phyloP scores from a whole-genome alignment of 2,888 invertebrate species.

The Lucinisca nassula region DNA sequence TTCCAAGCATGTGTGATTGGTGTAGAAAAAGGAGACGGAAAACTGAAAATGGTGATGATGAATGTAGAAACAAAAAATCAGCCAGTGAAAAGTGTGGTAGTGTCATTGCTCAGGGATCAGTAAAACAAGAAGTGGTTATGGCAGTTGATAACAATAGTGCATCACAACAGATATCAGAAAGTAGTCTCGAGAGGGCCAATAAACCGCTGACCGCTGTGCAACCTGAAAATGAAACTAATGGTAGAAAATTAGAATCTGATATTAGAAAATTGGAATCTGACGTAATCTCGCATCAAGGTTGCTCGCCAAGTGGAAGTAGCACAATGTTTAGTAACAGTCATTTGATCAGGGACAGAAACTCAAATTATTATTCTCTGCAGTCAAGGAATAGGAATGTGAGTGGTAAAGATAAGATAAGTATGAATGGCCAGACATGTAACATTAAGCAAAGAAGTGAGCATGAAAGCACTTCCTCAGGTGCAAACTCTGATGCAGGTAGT shows the following conservation, averaged over 20 bases:
- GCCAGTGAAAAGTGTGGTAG: background rate
- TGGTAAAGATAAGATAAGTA: too few species aligned
- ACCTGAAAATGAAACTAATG: background rate
- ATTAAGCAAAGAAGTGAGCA: background rate
- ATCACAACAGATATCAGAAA: background rate
- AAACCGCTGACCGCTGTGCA: background rate
- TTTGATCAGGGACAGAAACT: conserved; percentile 61
- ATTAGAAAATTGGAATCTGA: background rate
- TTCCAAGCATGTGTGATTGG: conserved; percentile 22
- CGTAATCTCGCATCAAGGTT: background rate
- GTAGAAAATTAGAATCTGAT: background rate
- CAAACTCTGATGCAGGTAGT: background rate
- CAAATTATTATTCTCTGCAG: conserved; percentile 56
- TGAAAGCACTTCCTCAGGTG: background rate
- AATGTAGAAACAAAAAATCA: background rate
- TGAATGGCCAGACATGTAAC: background rate
- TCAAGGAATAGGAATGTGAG: conserved; percentile 33
- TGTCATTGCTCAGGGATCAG: background rate
- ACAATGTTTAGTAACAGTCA: conserved; percentile 26
- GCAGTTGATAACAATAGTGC: background rate
- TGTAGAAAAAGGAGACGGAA: background rate
- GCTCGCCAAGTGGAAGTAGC: background rate
- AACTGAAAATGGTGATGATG: background rate
- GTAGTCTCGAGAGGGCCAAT: background rate
- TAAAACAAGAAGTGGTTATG: background rate